phyloP scores from a whole-genome alignment of 2,888 invertebrate species.

The Saturnia japonica region DNA sequence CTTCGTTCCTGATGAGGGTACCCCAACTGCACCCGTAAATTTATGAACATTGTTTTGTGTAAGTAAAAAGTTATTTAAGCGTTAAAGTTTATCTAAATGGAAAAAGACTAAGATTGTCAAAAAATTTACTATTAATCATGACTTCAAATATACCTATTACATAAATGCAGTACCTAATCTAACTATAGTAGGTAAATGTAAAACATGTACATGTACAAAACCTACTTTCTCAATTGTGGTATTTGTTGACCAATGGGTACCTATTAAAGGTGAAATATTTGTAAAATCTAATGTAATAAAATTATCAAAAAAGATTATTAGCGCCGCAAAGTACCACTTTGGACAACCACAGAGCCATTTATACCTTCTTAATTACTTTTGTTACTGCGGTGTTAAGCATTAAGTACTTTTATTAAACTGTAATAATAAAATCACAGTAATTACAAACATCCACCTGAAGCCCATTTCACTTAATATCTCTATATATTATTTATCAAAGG shows the following conservation, averaged over 20 bases:
- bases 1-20: no score
- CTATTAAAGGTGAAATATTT: neutral
- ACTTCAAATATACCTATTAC: no score
- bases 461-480: neutral
- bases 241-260: neutral
- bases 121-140: no score
- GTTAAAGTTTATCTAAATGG: no score
- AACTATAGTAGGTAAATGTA: neutral
- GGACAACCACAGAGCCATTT: neutral
- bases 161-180: no score
- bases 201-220: neutral
- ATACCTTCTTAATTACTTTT: slow-evolving; percentile 12
- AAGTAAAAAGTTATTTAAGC: no score
- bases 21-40: no score
- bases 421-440: neutral
- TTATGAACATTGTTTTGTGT: no score
- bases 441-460: neutral
- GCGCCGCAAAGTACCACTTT: slow-evolving; percentile 9
- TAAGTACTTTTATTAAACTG: neutral
- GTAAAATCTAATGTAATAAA: slow-evolving; percentile 4
- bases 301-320: neutral
- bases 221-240: neutral
- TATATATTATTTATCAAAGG: neutral
- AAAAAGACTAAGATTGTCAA: no score
- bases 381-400: neutral